These are phyloP conservation scores for Candidula unifasciata DNA, from an alignment of 2,888 invertebrate genomes.

Conservation along the genomic window DNA sequence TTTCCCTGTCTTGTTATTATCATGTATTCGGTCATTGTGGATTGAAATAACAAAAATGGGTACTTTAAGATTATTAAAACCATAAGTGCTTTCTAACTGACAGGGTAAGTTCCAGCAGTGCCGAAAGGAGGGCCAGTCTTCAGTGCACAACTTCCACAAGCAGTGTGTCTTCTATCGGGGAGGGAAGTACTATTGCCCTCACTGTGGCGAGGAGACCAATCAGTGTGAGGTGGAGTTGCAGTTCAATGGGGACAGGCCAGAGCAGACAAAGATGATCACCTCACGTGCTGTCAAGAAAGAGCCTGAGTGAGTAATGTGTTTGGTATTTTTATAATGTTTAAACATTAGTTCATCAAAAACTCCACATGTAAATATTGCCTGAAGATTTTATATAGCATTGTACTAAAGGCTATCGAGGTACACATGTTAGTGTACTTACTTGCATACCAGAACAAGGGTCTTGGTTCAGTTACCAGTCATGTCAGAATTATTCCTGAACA, in stretches of 20 bases:
- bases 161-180: conserved; percentile 83
- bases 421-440: no score
- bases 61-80: no score
- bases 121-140: conserved; percentile 78
- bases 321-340: no score
- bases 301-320: conserved; percentile 43
- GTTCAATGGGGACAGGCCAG: conserved; percentile 80
- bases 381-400: no score
- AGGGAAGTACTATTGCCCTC: conserved; percentile 83
- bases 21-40: no score
- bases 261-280: background rate
- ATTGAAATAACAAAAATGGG: no score
- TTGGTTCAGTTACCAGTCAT: no score
- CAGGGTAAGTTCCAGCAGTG: conserved; percentile 92
- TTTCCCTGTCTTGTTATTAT: no score
- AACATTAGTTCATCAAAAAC: background rate
- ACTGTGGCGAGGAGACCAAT: conserved; percentile 84
- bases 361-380: background rate
- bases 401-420: no score
- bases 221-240: conserved; percentile 82
- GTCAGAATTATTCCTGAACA: no score
- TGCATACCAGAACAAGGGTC: no score
- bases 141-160: conserved; percentile 88
- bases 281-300: conserved; percentile 20
- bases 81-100: background rate